Base-by-base conservation (phyloP, 2,113 vertebrate species). In the Rhipidura dahli region DNA sequence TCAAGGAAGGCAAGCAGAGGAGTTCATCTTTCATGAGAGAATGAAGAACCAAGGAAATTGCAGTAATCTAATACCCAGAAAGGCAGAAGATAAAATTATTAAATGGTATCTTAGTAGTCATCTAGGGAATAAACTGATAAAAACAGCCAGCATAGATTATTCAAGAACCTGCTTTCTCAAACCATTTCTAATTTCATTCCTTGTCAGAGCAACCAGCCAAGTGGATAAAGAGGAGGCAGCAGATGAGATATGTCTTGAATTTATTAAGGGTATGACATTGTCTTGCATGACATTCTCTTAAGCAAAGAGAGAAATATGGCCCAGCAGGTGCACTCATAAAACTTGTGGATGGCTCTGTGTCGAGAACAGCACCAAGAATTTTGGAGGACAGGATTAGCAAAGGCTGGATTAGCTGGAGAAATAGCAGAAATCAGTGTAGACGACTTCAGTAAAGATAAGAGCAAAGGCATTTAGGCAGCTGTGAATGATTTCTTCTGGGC, bases 191-290 rank as follows among this genome's bases (percentile, higher is more conserved):
- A 90, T 92, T 90, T 87, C 85, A 66, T 63, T 87, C 73, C 42
- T 84, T 93, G 90, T 87, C 93, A 93, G 51, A 90, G 65, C 30
- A 79, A 93, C 75, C 39, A 82, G 85, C 51, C 85, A 66, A 82
- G 85, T 79, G 82, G 56, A 95, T 82, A 87, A 94, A 82, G 70
- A 90, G 47, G 9, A 92, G 51, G 47, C 47, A 94, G 94, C 56
- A 84, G 82, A 83, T 54, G 71, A 59, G 66, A 66, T 87, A 40
- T 21, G 21, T 63, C 88, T 87, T 70, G 77, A 91, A 91, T 90
- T 93, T 91, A 95, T 89, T 81, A 65, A 37, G 73, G 66, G 26
- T n/a, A 76, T 87, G 85, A 90, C 70, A 60, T 76, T 79, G 88
- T 68, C 89, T 88, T 79, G 66, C 47, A 35, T 71, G 56, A 85